Conservation (phyloP, 1,140 invertebrate species). For the Cataglyphis hispanica region DNA sequence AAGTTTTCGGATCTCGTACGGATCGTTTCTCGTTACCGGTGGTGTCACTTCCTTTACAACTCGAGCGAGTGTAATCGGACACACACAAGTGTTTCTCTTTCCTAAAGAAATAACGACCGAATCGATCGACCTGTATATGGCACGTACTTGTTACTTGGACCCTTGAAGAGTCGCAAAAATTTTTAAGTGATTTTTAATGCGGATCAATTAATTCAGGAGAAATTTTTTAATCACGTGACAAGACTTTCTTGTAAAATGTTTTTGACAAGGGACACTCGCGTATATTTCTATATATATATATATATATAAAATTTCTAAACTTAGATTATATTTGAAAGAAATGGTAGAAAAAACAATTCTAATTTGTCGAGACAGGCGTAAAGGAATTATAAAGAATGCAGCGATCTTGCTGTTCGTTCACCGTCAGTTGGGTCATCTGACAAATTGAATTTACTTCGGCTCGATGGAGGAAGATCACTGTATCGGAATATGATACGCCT, state of each 20-base stretch:
- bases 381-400: constrained; percentile 4
- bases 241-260: neutral
- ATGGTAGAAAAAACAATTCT: constrained; percentile 14
- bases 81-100: neutral
- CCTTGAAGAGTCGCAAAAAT: neutral
- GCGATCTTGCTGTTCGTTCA: constrained; percentile 5
- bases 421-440: constrained; percentile 34
- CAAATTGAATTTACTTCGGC: constrained; percentile 65
- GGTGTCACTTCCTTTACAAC: constrained; percentile 58
- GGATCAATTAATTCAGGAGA: neutral
- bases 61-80: constrained; percentile 47
- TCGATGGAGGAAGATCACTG: neutral
- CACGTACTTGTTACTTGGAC: neutral
- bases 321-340: constrained; percentile 1
- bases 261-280: too few species aligned
- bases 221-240: neutral
- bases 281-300: too few species aligned
- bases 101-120: neutral
- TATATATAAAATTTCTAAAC: too few species aligned
- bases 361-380: constrained; percentile 26
- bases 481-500: neutral
- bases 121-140: constrained; percentile 24
- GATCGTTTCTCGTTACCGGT: constrained; percentile 57
- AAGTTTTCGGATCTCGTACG: constrained; percentile 31
- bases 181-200: neutral